These are phyloP conservation scores for Crotalus tigris DNA, from an alignment of 2,113 vertebrate species.

Conservation along the genomic window DNA sequence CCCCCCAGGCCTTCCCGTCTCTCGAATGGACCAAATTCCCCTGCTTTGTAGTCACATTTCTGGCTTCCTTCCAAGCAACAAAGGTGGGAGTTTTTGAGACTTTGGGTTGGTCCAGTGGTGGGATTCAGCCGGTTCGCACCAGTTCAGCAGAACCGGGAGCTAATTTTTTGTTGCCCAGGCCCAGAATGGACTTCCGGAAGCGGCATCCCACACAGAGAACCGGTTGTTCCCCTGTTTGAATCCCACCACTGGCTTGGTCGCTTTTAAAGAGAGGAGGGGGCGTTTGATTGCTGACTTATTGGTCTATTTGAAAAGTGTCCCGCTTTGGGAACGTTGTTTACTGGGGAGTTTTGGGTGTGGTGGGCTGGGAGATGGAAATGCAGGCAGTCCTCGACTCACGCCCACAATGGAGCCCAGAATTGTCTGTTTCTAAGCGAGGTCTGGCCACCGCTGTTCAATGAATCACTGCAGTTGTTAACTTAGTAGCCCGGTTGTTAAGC, in stretches of 20 bases:
- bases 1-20: too few relatives aligned
- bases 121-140: too few relatives aligned
- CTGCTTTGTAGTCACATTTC: not conserved
- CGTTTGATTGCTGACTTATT: not conserved
- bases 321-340: not conserved
- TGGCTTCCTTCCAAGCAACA: not conserved
- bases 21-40: not conserved
- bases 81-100: not conserved
- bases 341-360: not conserved
- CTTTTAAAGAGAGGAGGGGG: not conserved
- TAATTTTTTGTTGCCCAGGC: too few relatives aligned
- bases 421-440: not conserved
- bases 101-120: not conserved
- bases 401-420: too few relatives aligned
- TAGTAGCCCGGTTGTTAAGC: not conserved
- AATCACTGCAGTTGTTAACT: not conserved
- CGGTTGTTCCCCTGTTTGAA: too few relatives aligned
- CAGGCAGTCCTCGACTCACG: not conserved
- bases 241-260: too few relatives aligned
- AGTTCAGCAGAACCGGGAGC: too few relatives aligned
- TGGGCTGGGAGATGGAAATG: not conserved
- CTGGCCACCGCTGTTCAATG: not conserved
- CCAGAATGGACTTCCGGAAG: too few relatives aligned
- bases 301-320: not conserved
- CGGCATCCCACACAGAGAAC: too few relatives aligned